Evolutionary conservation across 35 echinoderm and acorn worm species (phyloP).

Genomic region (Eucidaris tribuloides): DNA sequence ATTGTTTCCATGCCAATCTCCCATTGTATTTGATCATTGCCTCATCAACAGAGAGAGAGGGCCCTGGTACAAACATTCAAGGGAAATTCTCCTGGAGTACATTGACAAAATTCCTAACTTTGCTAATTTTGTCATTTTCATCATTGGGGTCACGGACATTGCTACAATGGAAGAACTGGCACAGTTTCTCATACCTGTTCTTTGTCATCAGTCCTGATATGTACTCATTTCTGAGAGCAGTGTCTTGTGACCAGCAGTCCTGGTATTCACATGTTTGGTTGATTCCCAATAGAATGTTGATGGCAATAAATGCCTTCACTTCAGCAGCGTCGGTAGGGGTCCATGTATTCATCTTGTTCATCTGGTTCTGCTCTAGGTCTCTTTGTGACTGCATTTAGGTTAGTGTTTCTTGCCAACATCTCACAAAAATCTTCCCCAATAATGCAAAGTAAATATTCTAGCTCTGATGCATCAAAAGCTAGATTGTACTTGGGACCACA

Average conservation of each 20-base stretch:
- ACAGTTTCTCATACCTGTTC: conserved; percentile 11
- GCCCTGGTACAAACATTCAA: not conserved
- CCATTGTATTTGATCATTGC: conserved; percentile 41
- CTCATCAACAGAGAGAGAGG: conserved; percentile 11
- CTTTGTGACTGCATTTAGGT: conserved; percentile 4
- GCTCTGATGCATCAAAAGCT: not conserved
- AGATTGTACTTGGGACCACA: not conserved
- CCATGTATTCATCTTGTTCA: not conserved
- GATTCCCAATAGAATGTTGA: conserved; percentile 19
- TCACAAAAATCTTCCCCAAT: conserved; percentile 31
- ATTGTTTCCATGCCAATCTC: conserved; percentile 8
- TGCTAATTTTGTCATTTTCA: not conserved
- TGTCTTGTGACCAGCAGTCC: conserved; percentile 4
- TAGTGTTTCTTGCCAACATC: conserved; percentile 7
- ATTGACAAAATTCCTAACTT: not conserved
- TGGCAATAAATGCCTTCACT: not conserved
- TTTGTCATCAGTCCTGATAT: not conserved
- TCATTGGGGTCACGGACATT: not conserved
- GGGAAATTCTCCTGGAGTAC: not conserved
- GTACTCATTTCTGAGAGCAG: not conserved
- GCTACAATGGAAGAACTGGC: not conserved
- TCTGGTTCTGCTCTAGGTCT: not conserved
- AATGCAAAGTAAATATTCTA: not conserved
- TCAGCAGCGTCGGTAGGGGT: not conserved
- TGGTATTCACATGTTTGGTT: not conserved